phyloP scores from a whole-genome alignment of 2,797 vertebrate species.

The Champsocephalus gunnari region DNA sequence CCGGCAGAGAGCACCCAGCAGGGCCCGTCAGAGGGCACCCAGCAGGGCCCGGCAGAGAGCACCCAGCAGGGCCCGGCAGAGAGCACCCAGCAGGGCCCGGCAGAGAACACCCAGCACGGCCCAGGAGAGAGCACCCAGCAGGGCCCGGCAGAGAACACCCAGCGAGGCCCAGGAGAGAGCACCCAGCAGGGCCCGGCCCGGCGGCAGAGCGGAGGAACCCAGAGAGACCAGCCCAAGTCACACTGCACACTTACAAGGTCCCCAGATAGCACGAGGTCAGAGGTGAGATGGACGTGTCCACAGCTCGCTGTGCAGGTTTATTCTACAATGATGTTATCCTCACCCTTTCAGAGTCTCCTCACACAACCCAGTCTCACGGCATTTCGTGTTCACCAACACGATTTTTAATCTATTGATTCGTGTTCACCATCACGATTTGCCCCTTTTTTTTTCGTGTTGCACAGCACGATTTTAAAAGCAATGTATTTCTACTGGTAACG shows the following conservation, averaged over 20 bases:
- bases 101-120: too few relatives aligned
- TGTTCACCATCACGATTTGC: too few relatives aligned
- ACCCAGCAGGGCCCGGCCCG: conserved; percentile 9
- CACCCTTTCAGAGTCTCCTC: neutral
- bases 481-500: too few relatives aligned
- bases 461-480: too few relatives aligned
- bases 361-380: neutral
- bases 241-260: conserved; percentile 1
- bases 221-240: conserved; percentile 6
- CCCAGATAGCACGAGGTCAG: conserved; percentile 14
- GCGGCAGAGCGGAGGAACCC: conserved; percentile 31
- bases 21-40: neutral
- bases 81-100: neutral
- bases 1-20: too few relatives aligned
- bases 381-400: too few relatives aligned
- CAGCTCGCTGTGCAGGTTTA: neutral
- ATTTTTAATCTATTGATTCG: too few relatives aligned
- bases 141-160: neutral
- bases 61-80: conserved; percentile 13
- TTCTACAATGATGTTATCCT: neutral
- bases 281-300: conserved; percentile 43
- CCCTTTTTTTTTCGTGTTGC: too few relatives aligned
- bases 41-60: conserved; percentile 7
- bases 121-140: too few relatives aligned
- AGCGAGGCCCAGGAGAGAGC: neutral